Conservation (phyloP, 2,113 vertebrate species). For the Danionella cerebrum region DNA sequence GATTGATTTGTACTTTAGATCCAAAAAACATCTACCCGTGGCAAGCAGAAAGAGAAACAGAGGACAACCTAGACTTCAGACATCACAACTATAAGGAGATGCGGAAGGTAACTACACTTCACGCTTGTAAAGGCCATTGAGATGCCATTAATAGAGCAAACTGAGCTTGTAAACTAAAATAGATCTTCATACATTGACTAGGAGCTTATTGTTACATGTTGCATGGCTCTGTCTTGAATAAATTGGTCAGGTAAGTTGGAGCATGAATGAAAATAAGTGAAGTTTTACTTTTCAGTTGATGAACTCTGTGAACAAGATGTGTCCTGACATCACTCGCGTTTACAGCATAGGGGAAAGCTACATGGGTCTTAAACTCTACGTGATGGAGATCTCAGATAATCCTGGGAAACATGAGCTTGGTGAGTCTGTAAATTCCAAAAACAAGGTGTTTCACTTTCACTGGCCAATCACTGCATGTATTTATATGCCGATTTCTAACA, state of each 20-base stretch:
- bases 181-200: too few species aligned
- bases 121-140: too few species aligned
- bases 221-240: too few species aligned
- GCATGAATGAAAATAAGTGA: too few species aligned
- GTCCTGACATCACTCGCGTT: slow-evolving; percentile 84
- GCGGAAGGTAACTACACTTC: slow-evolving; percentile 75
- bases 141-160: too few species aligned
- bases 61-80: slow-evolving; percentile 81
- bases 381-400: slow-evolving; percentile 91
- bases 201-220: too few species aligned
- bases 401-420: slow-evolving; percentile 86
- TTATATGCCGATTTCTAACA: not conserved
- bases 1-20: slow-evolving; percentile 52
- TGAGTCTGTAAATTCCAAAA: slow-evolving; percentile 57
- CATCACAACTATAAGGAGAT: slow-evolving; percentile 93
- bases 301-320: slow-evolving; percentile 82
- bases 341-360: slow-evolving; percentile 93
- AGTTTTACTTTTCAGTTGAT: slow-evolving; percentile 68
- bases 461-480: too few species aligned
- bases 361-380: slow-evolving; percentile 82
- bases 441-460: too few species aligned
- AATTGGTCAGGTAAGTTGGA: too few species aligned
- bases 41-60: slow-evolving; percentile 64
- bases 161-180: too few species aligned
- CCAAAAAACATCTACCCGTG: slow-evolving; percentile 67